Evolutionary conservation across 2,797 vertebrate species (phyloP), one percentile per base, ranked within the genome.

Genomic region (Corythornis leucogaster): DNA sequence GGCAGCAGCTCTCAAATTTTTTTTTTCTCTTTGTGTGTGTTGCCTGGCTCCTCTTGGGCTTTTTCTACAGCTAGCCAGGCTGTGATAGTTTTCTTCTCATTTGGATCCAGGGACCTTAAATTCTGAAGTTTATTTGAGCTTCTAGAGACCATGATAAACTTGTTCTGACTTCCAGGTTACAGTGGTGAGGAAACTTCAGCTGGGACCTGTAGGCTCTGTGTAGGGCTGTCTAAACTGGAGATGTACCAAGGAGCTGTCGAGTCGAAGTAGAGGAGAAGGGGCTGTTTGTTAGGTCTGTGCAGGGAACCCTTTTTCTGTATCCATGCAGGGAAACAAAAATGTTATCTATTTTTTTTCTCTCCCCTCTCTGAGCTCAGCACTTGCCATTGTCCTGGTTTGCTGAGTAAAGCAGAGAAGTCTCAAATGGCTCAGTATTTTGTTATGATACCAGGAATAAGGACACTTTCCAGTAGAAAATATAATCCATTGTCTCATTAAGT

Each of bases 401-500:
- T 76, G 53, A 64, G 54, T 40, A 87, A 70, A 92, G 58, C 64
- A 77, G 35, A 81, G 71, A 92, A 38, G 51, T 77, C 42, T 86
- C 71, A 79, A 61, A 80, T 54, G 35, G 38, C 61, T 95, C 33
- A 25, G 15, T 57, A 50, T 86, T 89, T 89, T 82, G 68, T 91
- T 86, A 28, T 30, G 86, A 64, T 92, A 77, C 45, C 28, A 75
- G 68, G 31, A 82, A 85, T 6, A 11, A 89, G 64, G 64, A 94
- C 38, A 67, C 84, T 89, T 91, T 92, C 80, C 78, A 76, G 57
- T 45, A 77, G 78, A 54, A 92, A 53, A 94, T 50, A 79, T 93
- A 82, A 88, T 85, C 86, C 61, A 61, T 28, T 70, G 68, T 93
- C 86, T 94, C 68, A 38, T 82, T 86, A 87, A 74, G 68, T 89